A percentile compares a stretch with the other conserved stretches of the same genome.
phyloP scores from a whole-genome alignment of 2,888 invertebrate genomes.

The Dendrolimus houi region DNA sequence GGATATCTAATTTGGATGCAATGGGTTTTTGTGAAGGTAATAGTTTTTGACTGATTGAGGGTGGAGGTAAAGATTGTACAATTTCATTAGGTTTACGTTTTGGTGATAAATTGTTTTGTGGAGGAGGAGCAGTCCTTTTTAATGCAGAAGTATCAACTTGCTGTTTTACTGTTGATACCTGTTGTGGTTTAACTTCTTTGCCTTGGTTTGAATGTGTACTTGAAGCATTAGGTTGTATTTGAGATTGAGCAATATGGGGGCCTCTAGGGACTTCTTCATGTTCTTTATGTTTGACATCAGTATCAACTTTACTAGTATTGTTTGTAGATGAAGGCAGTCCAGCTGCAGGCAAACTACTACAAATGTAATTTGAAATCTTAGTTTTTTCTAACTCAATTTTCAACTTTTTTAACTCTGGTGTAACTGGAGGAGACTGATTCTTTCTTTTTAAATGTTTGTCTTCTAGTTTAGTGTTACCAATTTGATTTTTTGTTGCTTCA shows the following conservation, averaged over 20 bases:
- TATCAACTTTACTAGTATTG: constrained; percentile 24
- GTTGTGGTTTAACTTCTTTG: constrained; percentile 37
- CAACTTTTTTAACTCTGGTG: constrained; percentile 55
- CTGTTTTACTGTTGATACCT: constrained; percentile 17
- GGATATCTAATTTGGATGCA: constrained; percentile 47
- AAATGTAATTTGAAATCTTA: constrained; percentile 29
- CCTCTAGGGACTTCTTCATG: constrained; percentile 21
- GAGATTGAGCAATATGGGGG: constrained; percentile 11
- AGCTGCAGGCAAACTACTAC: constrained; percentile 13
- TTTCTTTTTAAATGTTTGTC: constrained; percentile 58
- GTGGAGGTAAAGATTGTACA: not conserved
- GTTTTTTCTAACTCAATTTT: constrained; percentile 60
- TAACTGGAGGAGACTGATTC: constrained; percentile 27
- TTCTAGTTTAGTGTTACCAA: constrained; percentile 30
- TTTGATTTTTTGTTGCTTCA: constrained; percentile 25
- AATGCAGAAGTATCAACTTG: constrained; percentile 32
- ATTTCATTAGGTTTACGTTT: constrained; percentile 66
- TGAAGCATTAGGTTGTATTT: constrained; percentile 14
- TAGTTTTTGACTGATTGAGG: constrained; percentile 16
- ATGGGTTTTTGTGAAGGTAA: constrained; percentile 28
- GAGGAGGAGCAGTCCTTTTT: constrained; percentile 40
- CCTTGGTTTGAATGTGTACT: constrained; percentile 12
- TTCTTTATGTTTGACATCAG: constrained; percentile 24
- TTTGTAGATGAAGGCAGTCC: constrained; percentile 13
- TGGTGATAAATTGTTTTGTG: constrained; percentile 52